These are phyloP conservation scores for Cydia strobilella DNA, from an alignment of 1,140 invertebrate species.

Conservation along the genomic window DNA sequence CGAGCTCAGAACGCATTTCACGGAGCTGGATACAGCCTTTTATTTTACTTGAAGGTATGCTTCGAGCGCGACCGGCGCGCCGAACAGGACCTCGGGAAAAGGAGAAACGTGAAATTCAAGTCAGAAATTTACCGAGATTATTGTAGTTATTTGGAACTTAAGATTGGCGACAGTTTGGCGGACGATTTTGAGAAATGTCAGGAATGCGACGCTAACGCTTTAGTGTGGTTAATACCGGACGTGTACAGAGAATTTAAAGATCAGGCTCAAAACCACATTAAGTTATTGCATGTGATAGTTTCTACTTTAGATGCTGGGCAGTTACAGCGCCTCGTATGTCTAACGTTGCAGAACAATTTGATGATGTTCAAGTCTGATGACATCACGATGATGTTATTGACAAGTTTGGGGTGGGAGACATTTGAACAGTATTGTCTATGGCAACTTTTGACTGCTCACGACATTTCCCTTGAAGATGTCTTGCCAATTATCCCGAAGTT, in stretches of 20 bases:
- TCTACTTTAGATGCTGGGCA: slow-evolving; percentile 93
- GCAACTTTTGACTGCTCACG: slow-evolving; percentile 96
- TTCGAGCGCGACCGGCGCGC: slow-evolving; percentile 69
- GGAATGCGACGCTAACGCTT: slow-evolving; percentile 91
- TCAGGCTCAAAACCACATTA: slow-evolving; percentile 91
- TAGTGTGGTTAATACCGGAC: slow-evolving; percentile 95
- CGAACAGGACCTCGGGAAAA: slow-evolving; percentile 74
- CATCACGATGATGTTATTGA: slow-evolving; percentile 86
- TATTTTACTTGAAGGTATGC: slow-evolving; percentile 82
- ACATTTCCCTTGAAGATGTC: slow-evolving; percentile 93
- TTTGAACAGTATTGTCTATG: slow-evolving; percentile 98
- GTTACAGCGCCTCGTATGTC: slow-evolving; percentile 93
- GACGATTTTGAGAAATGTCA: slow-evolving; percentile 92
- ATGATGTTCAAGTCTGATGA: slow-evolving; percentile 90
- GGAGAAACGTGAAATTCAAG: slow-evolving; percentile 88
- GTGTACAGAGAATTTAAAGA: slow-evolving; percentile 95
- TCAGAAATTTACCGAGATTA: slow-evolving; percentile 92
- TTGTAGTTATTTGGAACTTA: slow-evolving; percentile 89
- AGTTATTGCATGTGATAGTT: slow-evolving; percentile 92
- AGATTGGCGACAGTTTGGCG: slow-evolving; percentile 88
- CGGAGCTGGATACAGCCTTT: slow-evolving; percentile 90
- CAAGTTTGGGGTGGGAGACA: slow-evolving; percentile 96
- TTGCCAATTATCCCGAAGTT: slow-evolving; percentile 94
- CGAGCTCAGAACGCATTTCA: slow-evolving; percentile 83
- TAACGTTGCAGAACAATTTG: slow-evolving; percentile 93